Conservation (phyloP, 2,888 invertebrate genomes). For the Chaetogeoica ovagalla region DNA sequence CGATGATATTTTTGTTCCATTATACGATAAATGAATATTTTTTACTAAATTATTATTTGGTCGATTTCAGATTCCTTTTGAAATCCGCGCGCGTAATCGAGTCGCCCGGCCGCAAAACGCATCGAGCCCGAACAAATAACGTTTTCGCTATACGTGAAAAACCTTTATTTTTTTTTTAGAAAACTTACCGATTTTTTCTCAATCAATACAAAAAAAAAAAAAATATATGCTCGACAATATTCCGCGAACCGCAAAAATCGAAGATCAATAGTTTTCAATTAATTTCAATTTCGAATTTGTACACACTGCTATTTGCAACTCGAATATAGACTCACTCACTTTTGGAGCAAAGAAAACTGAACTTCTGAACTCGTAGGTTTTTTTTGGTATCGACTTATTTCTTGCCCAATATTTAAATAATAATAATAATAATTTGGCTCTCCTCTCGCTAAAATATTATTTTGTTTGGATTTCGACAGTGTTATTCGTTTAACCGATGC, state of each 20-base stretch:
- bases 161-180: not conserved
- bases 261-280: not conserved
- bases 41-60: too few species aligned
- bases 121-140: not conserved
- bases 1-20: too few species aligned
- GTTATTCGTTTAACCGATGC: not conserved
- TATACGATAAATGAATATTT: too few species aligned
- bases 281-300: not conserved
- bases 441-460: constrained; percentile 9
- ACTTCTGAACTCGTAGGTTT: not conserved
- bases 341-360: not conserved
- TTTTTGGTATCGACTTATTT: not conserved
- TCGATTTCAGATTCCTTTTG: too few species aligned
- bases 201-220: not conserved
- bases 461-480: constrained; percentile 11
- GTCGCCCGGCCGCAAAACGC: not conserved
- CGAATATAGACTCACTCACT: not conserved
- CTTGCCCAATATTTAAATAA: constrained; percentile 9
- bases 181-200: not conserved
- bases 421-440: constrained; percentile 11
- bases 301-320: not conserved
- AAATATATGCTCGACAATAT: not conserved
- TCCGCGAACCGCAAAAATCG: not conserved
- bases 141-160: not conserved
- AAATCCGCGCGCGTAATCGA: too few species aligned